Evolutionary conservation across 2,888 invertebrate genomes (phyloP), one percentile per base, ranked within the genome.

Genomic region (Silvanus unidentatus): DNA sequence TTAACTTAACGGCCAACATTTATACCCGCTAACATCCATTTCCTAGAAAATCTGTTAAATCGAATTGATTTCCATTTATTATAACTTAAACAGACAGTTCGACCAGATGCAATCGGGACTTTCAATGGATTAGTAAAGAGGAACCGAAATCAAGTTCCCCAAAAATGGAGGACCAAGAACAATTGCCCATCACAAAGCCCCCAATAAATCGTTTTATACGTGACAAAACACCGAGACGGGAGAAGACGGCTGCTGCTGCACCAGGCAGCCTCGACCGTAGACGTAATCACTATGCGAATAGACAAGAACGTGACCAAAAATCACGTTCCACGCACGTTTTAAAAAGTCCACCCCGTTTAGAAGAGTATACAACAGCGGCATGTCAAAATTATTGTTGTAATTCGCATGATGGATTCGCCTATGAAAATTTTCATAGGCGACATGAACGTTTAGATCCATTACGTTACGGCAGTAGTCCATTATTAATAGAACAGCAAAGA

Each of bases 71-170:
- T 22, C 8, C 22, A 22, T 22, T 22, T 22, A 22, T 22, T 22
- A 22, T 22, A 22, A 22, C 22, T 22, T 8, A 22, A 40, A 39
- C 58, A 71, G 80, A 80, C 65, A 76, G 78, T 62, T 79, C 81
- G 37, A 80, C 80, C 9, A 73, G 80, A 48, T 80, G 82, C 63
- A 80, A 81, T 66, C 78, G 79, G 65, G 81, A 81, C 67, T 83
- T 84, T 68, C 81, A 78, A 70, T 84, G 84, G 84, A 76, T 83
- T 68, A 76, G 66, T 60, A 72, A 72, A 50, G 66, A 67, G 12
- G 46, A 51, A n/a, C 38, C 51, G 9, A 34, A 47, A 29, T 28
- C 55, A 42, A 22, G 50, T 43, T 50, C 60, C n/a, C 59, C 58
- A 15, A 65, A 60, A 52, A 67, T 66, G 63, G 66, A 65, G 28